Conservation (phyloP, 2,113 vertebrate genomes). For the Mustela lutreola region DNA sequence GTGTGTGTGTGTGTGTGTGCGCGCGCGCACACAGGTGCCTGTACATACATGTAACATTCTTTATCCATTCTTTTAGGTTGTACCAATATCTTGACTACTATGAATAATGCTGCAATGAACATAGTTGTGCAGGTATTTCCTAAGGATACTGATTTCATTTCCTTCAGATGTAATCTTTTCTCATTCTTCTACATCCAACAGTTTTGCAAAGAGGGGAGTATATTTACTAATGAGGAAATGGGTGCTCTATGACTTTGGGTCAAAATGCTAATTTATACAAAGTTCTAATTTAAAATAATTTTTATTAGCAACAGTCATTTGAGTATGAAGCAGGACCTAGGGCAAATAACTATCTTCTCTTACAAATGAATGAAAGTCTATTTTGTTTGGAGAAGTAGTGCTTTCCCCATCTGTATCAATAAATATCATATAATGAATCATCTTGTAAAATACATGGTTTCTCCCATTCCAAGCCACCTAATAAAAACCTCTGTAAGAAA, state of each 20-base stretch:
- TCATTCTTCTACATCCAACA: neutral
- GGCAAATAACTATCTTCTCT: neutral
- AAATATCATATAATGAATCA: neutral
- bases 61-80: neutral
- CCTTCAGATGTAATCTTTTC: neutral
- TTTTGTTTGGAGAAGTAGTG: neutral
- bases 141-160: neutral
- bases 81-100: neutral
- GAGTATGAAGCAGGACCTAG: neutral
- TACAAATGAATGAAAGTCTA: neutral
- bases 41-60: neutral
- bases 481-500: neutral
- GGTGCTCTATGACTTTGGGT: neutral
- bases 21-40: too few relatives aligned
- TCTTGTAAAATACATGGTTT: neutral
- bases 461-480: neutral
- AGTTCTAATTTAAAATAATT: slow-evolving; percentile 24
- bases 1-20: too few relatives aligned
- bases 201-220: neutral
- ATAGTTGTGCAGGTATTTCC: neutral
- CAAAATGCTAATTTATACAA: neutral
- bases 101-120: neutral
- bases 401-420: neutral
- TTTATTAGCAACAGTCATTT: neutral
- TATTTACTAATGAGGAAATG: neutral